These are phyloP conservation scores for Panopea generosa DNA, from an alignment of 2,888 invertebrate genomes.

Conservation along the genomic window DNA sequence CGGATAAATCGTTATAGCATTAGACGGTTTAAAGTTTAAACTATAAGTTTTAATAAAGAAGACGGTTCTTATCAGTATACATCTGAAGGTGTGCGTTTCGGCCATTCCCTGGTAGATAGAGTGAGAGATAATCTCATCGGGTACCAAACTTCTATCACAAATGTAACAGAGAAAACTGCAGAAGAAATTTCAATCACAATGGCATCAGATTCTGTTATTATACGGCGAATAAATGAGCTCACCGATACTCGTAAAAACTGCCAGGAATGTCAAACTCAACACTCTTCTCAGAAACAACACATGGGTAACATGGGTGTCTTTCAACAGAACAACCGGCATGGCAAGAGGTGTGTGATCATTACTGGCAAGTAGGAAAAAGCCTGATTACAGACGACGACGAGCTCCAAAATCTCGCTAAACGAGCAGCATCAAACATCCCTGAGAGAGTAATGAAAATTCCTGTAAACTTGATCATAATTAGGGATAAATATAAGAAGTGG, in stretches of 20 bases:
- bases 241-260: slow-evolving; percentile 8
- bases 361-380: slow-evolving; percentile 15
- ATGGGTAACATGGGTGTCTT: slow-evolving; percentile 22
- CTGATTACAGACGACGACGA: slow-evolving; percentile 11
- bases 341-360: slow-evolving; percentile 16
- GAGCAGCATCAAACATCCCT: slow-evolving; percentile 1
- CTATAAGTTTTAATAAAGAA: slow-evolving; percentile 7
- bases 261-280: slow-evolving; percentile 7
- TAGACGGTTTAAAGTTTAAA: too few species aligned
- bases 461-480: too few species aligned
- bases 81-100: slow-evolving; percentile 11
- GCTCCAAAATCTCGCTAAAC: slow-evolving; percentile 6
- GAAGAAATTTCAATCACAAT: slow-evolving; percentile 10
- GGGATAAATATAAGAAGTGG: too few species aligned
- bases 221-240: slow-evolving; percentile 11
- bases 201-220: slow-evolving; percentile 1
- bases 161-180: neutral
- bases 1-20: too few species aligned
- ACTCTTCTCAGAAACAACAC: slow-evolving; percentile 16
- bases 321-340: slow-evolving; percentile 22
- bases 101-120: neutral
- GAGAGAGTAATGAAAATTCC: too few species aligned
- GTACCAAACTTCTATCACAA: slow-evolving; percentile 2
- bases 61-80: slow-evolving; percentile 13
- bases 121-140: slow-evolving; percentile 1